phyloP scores from a whole-genome alignment of 2,888 invertebrate genomes.

The Xestia xanthographa region DNA sequence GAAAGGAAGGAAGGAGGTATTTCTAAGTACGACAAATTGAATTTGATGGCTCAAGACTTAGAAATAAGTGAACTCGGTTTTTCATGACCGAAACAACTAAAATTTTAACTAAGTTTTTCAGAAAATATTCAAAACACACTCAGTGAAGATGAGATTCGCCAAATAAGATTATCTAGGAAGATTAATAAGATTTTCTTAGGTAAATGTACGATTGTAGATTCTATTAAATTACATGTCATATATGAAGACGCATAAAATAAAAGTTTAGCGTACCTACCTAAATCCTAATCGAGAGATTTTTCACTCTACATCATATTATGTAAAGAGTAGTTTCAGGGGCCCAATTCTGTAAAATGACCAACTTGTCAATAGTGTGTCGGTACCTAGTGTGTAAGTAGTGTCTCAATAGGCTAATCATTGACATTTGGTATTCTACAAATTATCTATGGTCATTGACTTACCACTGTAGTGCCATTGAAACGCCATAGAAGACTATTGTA shows the following conservation, averaged over 20 bases:
- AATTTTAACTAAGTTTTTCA: neutral
- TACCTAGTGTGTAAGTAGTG: too few relatives aligned
- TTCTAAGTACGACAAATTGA: neutral
- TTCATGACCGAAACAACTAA: neutral
- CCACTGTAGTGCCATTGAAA: too few relatives aligned
- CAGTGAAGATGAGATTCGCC: neutral
- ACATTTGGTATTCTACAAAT: too few relatives aligned
- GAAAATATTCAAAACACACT: neutral
- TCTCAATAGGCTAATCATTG: too few relatives aligned
- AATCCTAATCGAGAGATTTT: conserved; percentile 11
- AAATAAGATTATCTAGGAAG: neutral
- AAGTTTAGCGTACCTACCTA: conserved; percentile 8
- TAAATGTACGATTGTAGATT: conserved; percentile 1
- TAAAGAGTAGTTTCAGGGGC: conserved; percentile 5
- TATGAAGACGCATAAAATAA: conserved; percentile 6
- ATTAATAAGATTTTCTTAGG: neutral
- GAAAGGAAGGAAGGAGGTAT: too few relatives aligned
- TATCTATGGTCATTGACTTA: too few relatives aligned
- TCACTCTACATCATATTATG: conserved; percentile 1
- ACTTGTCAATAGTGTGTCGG: too few relatives aligned
- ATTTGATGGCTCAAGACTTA: neutral
- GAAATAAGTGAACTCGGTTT: neutral
- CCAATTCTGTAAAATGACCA: too few relatives aligned
- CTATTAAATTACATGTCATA: conserved; percentile 20
- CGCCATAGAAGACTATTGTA: too few relatives aligned